A percentile compares a stretch with the other conserved stretches of the same genome.
Conservation (phyloP, 2,113 vertebrate species). For the Pachyramphus minor region DNA sequence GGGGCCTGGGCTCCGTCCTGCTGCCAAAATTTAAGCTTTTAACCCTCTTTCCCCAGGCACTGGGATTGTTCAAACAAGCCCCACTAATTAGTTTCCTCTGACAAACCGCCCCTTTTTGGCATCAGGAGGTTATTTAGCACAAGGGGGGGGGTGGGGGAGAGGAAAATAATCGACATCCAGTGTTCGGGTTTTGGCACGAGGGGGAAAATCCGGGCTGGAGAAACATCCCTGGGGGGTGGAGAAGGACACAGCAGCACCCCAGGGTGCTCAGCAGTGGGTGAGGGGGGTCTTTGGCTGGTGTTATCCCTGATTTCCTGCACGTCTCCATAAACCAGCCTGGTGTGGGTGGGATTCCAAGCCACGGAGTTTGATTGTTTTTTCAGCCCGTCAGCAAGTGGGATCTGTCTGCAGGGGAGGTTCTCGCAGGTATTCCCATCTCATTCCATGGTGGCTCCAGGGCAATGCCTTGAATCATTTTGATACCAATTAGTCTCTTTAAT, state of each 20-base stretch:
- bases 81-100: constrained; percentile 21
- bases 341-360: accelerated
- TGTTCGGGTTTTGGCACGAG: not conserved
- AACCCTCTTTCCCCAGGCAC: constrained; percentile 12
- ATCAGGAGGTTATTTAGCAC: not conserved
- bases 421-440: not conserved
- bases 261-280: not conserved
- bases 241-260: not conserved
- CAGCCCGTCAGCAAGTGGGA: not conserved
- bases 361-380: not conserved
- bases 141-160: not conserved
- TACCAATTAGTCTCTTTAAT: not conserved
- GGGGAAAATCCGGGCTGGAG: not conserved
- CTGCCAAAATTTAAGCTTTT: constrained; percentile 44
- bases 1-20: not conserved
- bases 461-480: accelerated
- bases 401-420: not conserved
- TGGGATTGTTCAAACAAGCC: constrained; percentile 47
- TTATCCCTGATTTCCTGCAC: not conserved
- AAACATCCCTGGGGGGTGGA: accelerated
- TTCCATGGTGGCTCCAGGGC: too few species aligned
- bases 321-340: accelerated
- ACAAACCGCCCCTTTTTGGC: not conserved
- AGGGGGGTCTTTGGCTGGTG: not conserved
- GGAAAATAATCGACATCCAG: not conserved